Conservation (phyloP, 2,113 vertebrate genomes). For the Aspiorhynchus laticeps region DNA sequence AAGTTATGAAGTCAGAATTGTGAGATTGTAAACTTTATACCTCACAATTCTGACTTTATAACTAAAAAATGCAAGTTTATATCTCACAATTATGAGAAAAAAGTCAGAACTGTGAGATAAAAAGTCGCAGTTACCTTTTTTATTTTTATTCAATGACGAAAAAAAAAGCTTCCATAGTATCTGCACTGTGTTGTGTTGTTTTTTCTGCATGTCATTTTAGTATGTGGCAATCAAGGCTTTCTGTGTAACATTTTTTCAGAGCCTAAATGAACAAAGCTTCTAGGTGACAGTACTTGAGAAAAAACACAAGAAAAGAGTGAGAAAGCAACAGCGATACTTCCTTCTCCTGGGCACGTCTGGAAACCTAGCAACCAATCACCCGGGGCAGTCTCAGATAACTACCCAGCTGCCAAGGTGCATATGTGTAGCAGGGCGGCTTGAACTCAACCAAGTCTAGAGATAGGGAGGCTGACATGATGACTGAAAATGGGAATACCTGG, state of each 20-base stretch:
- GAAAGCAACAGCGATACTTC: not conserved
- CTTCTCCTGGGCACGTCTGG: conserved; percentile 41
- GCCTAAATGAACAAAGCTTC: not conserved
- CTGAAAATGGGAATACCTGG: not conserved
- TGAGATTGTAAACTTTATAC: too few species aligned
- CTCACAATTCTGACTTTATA: too few species aligned
- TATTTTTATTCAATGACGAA: too few species aligned
- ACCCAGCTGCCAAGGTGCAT: conserved; percentile 60
- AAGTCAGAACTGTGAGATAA: too few species aligned
- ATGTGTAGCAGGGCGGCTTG: not conserved
- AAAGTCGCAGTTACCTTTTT: too few species aligned
- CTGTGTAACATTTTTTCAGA: not conserved
- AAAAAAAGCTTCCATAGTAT: too few species aligned
- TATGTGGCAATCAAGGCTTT: not conserved
- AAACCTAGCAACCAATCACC: conserved; percentile 66
- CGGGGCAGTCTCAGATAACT: conserved; percentile 55
- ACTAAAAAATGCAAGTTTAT: too few species aligned
- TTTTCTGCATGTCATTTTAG: too few species aligned
- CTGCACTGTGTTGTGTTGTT: too few species aligned
- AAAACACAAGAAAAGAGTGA: not conserved
- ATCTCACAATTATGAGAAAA: too few species aligned
- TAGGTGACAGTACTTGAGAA: not conserved
- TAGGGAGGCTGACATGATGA: not conserved
- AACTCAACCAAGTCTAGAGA: not conserved
- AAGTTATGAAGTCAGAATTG: too few species aligned